Conservation (phyloP, 2,113 vertebrate species). For the Serinus canaria region DNA sequence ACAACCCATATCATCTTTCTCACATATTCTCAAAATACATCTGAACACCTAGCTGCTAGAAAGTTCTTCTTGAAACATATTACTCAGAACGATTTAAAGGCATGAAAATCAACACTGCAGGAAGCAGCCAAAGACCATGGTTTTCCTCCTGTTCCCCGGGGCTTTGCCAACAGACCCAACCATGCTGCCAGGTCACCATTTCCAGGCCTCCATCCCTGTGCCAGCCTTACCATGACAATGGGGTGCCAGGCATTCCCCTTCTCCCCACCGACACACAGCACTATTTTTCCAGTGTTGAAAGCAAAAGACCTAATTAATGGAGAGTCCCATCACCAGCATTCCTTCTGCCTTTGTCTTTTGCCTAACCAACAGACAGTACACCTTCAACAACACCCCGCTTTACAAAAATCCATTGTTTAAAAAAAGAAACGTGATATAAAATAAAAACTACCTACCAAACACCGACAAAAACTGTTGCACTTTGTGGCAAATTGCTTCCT, state of each 20-base stretch:
- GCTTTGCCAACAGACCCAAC: not conserved
- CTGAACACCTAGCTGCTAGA: not conserved
- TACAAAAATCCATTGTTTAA: fast-evolving
- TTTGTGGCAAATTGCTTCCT: not conserved
- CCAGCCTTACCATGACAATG: fast-evolving
- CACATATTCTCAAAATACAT: not conserved
- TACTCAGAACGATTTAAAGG: not conserved
- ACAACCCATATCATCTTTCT: not conserved
- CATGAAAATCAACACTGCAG: not conserved
- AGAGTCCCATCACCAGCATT: not conserved
- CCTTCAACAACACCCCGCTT: not conserved
- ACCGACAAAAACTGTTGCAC: not conserved
- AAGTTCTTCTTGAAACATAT: not conserved
- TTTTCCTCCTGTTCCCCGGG: not conserved
- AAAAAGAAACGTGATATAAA: not conserved
- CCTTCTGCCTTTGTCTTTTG: not conserved
- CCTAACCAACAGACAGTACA: not conserved
- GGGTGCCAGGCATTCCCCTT: fast-evolving
- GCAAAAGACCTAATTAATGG: not conserved
- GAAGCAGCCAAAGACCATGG: not conserved
- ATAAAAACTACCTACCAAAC: not conserved
- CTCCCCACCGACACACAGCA: not conserved
- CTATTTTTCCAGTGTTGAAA: not conserved
- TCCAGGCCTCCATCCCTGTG: not conserved
- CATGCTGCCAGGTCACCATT: fast-evolving